Conservation (phyloP, 2,888 invertebrate species). For the Tipula vernalis region DNA sequence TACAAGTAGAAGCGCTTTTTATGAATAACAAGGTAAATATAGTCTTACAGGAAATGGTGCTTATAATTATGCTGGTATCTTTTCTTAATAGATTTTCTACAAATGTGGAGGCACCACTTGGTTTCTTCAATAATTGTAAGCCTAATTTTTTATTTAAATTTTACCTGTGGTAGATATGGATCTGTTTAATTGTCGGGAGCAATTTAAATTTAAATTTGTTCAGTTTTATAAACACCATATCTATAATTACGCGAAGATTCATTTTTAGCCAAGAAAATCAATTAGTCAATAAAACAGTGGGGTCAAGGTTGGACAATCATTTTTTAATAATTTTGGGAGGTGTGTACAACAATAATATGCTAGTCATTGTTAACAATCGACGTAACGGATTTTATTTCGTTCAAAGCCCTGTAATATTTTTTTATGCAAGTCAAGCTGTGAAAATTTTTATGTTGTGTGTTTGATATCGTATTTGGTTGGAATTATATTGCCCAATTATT, state of each 20-base stretch:
- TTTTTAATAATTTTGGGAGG: background rate
- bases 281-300: background rate
- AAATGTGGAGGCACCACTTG: too few relatives aligned
- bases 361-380: background rate
- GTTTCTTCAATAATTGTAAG: too few relatives aligned
- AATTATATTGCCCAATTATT: background rate
- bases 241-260: background rate
- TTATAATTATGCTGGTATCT: too few relatives aligned
- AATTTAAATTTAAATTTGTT: too few relatives aligned
- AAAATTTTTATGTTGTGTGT: background rate
- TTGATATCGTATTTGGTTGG: background rate
- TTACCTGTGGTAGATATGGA: too few relatives aligned
- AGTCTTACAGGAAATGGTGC: too few relatives aligned
- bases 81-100: too few relatives aligned
- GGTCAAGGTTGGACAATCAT: background rate
- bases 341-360: background rate
- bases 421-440: background rate
- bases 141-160: too few relatives aligned
- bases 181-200: too few relatives aligned
- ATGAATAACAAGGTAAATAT: background rate
- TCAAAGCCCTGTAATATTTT: background rate
- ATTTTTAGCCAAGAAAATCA: background rate
- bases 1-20: background rate
- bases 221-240: too few relatives aligned
- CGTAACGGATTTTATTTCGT: background rate